These are phyloP conservation scores for Orthosia gothica DNA, from an alignment of 2,888 invertebrate genomes.

Conservation along the genomic window DNA sequence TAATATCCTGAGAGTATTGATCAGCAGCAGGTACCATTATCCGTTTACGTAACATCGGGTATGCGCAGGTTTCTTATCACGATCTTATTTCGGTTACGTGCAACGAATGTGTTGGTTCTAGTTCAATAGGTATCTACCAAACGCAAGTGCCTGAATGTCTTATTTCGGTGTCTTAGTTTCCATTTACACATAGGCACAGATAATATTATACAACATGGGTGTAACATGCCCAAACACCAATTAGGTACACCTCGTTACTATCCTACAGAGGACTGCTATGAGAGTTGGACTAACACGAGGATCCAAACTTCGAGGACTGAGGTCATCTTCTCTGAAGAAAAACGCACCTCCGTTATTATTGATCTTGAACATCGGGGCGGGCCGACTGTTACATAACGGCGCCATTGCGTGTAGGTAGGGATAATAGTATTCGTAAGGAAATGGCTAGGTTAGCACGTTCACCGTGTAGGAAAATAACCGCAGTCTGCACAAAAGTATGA, in stretches of 20 bases:
- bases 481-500: too few relatives aligned
- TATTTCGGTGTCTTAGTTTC: background rate
- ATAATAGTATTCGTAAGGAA: too few relatives aligned
- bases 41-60: background rate
- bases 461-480: too few relatives aligned
- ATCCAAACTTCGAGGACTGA: background rate
- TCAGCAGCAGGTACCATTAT: too few relatives aligned
- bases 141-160: background rate
- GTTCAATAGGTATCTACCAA: background rate
- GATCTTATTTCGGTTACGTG: background rate
- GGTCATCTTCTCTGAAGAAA: background rate
- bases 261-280: background rate
- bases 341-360: background rate
- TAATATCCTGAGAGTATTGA: too few relatives aligned
- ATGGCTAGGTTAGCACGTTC: too few relatives aligned
- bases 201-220: too few relatives aligned
- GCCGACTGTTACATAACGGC: background rate
- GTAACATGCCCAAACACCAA: too few relatives aligned
- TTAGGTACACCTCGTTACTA: background rate
- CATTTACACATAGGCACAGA: too few relatives aligned
- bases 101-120: background rate
- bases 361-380: background rate
- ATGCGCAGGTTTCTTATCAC: constrained; percentile 15
- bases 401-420: background rate
- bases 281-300: background rate